Percentiles rank a stretch among this genome's conserved stretches.
Evolutionary conservation across 2,113 vertebrate genomes (phyloP).

Genomic region (Chloebia gouldiae): DNA sequence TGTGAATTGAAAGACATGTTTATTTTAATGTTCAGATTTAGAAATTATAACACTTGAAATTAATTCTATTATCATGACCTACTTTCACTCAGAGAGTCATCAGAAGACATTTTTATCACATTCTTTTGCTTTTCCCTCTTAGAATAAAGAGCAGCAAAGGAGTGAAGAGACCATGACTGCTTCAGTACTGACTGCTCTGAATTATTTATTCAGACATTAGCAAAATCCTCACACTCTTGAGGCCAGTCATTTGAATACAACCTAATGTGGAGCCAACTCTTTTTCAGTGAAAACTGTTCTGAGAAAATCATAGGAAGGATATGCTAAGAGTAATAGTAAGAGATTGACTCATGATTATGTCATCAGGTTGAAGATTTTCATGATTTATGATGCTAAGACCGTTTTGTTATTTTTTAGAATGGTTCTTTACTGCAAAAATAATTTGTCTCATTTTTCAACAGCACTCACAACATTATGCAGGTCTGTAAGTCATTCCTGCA

Average conservation of each 20-base stretch:
- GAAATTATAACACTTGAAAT: not conserved
- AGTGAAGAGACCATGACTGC: not conserved
- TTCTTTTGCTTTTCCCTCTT: not conserved
- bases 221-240: not conserved
- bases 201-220: not conserved
- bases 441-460: not conserved
- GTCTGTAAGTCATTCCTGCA: not conserved
- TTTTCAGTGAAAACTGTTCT: not conserved
- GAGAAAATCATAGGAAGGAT: not conserved
- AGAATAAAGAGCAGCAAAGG: not conserved
- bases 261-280: not conserved
- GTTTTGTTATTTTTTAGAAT: not conserved
- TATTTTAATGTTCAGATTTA: not conserved
- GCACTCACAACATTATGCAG: not conserved
- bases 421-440: not conserved
- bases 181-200: not conserved
- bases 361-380: not conserved
- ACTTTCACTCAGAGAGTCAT: not conserved
- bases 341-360: not conserved
- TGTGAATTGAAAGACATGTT: not conserved
- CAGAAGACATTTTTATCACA: not conserved
- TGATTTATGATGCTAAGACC: not conserved
- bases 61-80: not conserved
- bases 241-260: not conserved
- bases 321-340: not conserved